Evolutionary conservation across 2,113 vertebrate species (phyloP), one percentile per base, ranked within the genome.

Genomic region (Alces alces): DNA sequence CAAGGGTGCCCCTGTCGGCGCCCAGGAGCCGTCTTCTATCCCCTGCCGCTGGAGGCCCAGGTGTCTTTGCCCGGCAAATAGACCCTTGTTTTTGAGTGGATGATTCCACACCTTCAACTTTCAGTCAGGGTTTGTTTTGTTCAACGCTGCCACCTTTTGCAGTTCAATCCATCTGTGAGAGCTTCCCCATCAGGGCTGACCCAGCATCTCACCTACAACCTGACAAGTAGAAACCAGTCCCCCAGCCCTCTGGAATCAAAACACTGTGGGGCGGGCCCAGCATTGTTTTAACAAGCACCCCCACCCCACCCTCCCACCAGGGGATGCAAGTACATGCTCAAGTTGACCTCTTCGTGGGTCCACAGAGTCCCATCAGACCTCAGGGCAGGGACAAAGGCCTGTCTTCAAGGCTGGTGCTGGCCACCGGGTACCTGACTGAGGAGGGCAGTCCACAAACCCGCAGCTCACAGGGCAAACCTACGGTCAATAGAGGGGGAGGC

Each of bases 251-350:
- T 4, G 13, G 50, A 33, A 55, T 64, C 47, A 23, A 43, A 60
- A 43, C 2, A 1, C 17, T 36, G 4, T 4, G 36, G 30, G 11
- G 1, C 0, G 7, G 16, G 5, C 45, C 70, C 50, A 30, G 55
- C 36, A 21, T 28, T 23, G 21, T 43, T 86, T 70, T 16, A 80
- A 28, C 39, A 50, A 45, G 58, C 21, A 2, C 43, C 13, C 13
- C 16, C 76, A 50, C 33, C 13, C 3, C 1, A 54, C 12, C 23
- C 12, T n/a, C 19, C 79, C 21, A 23, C 80, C 2, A 9, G 17
- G 10, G 36, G 70, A 9, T 21, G 55, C 55, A 50, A 58, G 12
- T 1, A 3, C 7, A 43, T 12, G 21, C n/a, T 54, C 25, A 2
- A 25, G 28, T 94, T 80, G 54, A 82, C 23, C 89, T 19, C 47